These are phyloP conservation scores for Suillia variegata DNA, from an alignment of 2,888 invertebrate species.

Conservation along the genomic window DNA sequence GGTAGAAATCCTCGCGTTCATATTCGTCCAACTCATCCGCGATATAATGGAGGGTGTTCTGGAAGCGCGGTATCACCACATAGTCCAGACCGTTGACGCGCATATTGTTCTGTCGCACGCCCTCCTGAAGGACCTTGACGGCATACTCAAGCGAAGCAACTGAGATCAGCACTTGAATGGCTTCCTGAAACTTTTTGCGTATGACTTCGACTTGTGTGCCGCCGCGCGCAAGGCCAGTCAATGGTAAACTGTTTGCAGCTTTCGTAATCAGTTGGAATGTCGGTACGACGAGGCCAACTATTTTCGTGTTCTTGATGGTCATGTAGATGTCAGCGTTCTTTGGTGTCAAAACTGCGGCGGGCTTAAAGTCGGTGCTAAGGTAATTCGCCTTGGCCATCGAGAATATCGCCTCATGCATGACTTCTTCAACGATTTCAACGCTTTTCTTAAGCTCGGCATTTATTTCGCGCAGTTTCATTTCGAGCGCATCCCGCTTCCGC, in stretches of 20 bases:
- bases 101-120: constrained; percentile 45
- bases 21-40: constrained; percentile 49
- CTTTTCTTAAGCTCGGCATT: constrained; percentile 19
- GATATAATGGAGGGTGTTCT: constrained; percentile 42
- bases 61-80: constrained; percentile 43
- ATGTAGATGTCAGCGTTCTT: constrained; percentile 32
- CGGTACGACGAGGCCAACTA: constrained; percentile 45
- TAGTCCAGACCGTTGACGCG: constrained; percentile 52
- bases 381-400: constrained; percentile 49
- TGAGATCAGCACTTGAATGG: constrained; percentile 32
- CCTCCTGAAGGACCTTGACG: constrained; percentile 30
- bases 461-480: constrained; percentile 45
- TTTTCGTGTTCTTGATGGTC: constrained; percentile 30
- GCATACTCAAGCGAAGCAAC: constrained; percentile 44
- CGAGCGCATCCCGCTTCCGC: constrained; percentile 51
- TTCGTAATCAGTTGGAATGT: constrained; percentile 33
- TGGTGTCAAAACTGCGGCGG: constrained; percentile 33
- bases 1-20: constrained; percentile 54
- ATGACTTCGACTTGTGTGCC: constrained; percentile 45
- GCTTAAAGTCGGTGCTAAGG: constrained; percentile 44
- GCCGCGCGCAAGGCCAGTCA: constrained; percentile 47
- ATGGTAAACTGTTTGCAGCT: constrained; percentile 25
- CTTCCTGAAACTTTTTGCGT: constrained; percentile 35
- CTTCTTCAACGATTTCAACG: constrained; percentile 23
- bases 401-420: constrained; percentile 43